These are phyloP conservation scores for Noctua pronuba DNA, from an alignment of 2,888 invertebrate species.

Conservation along the genomic window DNA sequence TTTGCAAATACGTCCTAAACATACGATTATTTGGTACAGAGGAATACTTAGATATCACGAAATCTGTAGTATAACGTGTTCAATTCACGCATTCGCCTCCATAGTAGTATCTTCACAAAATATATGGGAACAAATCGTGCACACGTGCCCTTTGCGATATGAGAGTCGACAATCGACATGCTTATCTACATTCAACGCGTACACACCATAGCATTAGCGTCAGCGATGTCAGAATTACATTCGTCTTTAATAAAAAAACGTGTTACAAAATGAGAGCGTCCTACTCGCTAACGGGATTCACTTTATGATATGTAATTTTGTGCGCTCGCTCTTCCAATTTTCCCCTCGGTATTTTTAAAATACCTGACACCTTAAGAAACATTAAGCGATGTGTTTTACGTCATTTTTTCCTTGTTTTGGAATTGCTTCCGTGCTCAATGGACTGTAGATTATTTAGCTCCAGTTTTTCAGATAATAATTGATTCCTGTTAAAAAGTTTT, in stretches of 20 bases:
- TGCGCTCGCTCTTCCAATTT: slow-evolving; percentile 55
- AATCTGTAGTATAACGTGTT: neutral
- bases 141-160: slow-evolving; percentile 49
- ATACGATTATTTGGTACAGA: neutral
- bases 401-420: neutral
- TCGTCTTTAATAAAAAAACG: slow-evolving; percentile 58
- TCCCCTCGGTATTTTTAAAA: slow-evolving; percentile 31
- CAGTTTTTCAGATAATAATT: neutral
- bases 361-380: slow-evolving; percentile 29
- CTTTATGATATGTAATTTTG: slow-evolving; percentile 62
- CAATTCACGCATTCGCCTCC: neutral
- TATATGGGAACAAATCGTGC: slow-evolving; percentile 51
- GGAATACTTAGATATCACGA: neutral
- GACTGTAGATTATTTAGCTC: neutral
- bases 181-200: slow-evolving; percentile 48
- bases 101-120: slow-evolving; percentile 51
- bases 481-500: neutral
- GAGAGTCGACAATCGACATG: slow-evolving; percentile 43
- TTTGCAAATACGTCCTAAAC: neutral
- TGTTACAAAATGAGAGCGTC: slow-evolving; percentile 43
- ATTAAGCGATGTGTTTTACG: slow-evolving; percentile 20
- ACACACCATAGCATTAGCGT: slow-evolving; percentile 52
- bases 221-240: slow-evolving; percentile 52
- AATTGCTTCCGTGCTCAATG: neutral
- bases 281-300: slow-evolving; percentile 58